Percentiles rank a stretch among this genome's conserved stretches.
These are phyloP conservation scores for Athrips mouffetella DNA, from an alignment of 2,888 invertebrate genomes.

Conservation along the genomic window DNA sequence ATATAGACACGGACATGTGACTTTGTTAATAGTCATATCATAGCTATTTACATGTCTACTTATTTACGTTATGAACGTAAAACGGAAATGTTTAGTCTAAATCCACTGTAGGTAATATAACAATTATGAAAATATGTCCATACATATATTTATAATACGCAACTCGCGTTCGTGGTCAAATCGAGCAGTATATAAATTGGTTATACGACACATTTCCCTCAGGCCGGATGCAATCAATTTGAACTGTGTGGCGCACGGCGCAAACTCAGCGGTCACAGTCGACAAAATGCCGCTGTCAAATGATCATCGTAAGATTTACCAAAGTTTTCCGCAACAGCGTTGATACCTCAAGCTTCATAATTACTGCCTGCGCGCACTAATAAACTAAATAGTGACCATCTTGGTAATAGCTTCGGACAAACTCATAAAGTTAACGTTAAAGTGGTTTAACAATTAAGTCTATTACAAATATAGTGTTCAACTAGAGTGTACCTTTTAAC, in stretches of 20 bases:
- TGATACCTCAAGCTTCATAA: not conserved
- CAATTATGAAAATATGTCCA: not conserved
- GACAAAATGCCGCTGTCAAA: constrained; percentile 47
- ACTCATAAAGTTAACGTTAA: no score
- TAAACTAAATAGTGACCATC: not conserved
- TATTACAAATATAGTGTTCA: no score
- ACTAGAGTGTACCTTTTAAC: no score
- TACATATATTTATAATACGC: not conserved
- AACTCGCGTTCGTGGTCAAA: constrained; percentile 58
- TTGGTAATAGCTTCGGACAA: no score
- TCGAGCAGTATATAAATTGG: constrained; percentile 72
- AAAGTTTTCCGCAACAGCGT: constrained; percentile 17
- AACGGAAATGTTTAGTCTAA: no score
- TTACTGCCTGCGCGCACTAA: not conserved
- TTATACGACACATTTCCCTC: constrained; percentile 74
- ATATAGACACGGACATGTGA: no score
- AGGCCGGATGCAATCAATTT: constrained; percentile 76
- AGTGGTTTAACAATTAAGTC: no score
- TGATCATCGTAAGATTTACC: constrained; percentile 29
- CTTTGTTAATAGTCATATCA: no score
- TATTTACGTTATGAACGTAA: no score
- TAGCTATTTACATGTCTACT: no score
- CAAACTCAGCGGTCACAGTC: constrained; percentile 54
- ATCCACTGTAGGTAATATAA: no score
- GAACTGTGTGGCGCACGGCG: constrained; percentile 50